These are phyloP conservation scores for Andinoacara biseriatus DNA, from an alignment of 2,113 vertebrate species.

Conservation along the genomic window DNA sequence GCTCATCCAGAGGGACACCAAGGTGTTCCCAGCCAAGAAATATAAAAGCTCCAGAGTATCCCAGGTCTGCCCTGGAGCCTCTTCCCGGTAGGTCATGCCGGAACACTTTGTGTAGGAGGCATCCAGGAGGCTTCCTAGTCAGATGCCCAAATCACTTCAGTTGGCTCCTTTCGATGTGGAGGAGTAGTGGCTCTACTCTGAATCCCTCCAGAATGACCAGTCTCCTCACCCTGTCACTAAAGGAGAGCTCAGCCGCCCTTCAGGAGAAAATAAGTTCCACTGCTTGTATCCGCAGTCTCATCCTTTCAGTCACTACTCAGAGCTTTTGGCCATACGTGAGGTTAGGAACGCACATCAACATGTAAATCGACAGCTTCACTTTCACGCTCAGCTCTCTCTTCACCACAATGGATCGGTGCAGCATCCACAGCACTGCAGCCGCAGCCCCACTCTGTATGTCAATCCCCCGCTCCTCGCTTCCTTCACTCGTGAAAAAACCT, in stretches of 20 bases:
- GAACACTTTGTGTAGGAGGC: neutral
- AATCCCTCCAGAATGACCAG: neutral
- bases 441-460: neutral
- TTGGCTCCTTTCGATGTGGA: neutral
- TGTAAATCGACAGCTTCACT: neutral
- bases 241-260: neutral
- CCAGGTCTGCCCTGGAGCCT: neutral
- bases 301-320: neutral
- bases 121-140: neutral
- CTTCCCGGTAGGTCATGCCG: neutral
- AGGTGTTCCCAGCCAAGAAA: neutral
- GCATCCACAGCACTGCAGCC: neutral
- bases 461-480: too few species aligned
- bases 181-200: neutral
- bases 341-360: fast-evolving
- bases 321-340: neutral
- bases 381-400: neutral
- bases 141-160: neutral
- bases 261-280: neutral
- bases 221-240: neutral
- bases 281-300: neutral
- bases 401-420: neutral
- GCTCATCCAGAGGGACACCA: neutral
- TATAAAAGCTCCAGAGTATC: neutral
- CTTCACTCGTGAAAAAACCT: neutral